Conservation (phyloP, 2,797 vertebrate genomes). For the Cyclopterus lumpus region DNA sequence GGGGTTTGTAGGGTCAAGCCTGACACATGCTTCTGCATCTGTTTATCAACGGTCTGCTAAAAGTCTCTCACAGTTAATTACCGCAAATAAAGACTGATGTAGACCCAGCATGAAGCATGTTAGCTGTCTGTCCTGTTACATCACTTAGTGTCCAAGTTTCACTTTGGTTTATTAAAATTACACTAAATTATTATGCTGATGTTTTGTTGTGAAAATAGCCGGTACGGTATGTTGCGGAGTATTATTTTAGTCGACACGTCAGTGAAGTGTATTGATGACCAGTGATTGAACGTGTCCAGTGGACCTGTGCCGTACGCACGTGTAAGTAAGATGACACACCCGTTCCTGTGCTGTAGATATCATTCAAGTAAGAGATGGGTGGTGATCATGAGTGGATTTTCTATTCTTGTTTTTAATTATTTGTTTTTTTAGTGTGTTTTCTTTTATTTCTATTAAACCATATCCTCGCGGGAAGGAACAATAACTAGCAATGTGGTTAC, state of each 20-base stretch:
- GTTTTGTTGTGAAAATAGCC: background rate
- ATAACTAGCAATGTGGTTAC: background rate
- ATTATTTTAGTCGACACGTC: background rate
- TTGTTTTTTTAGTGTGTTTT: background rate
- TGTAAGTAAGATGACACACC: too few relatives aligned
- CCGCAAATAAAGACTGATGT: background rate
- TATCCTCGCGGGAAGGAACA: too few relatives aligned
- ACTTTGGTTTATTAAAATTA: background rate
- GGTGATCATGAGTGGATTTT: background rate
- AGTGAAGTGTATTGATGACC: background rate
- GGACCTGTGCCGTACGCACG: background rate
- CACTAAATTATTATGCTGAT: background rate
- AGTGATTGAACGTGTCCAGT: background rate
- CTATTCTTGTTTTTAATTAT: background rate
- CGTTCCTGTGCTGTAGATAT: background rate
- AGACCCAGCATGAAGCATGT: background rate
- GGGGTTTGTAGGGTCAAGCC: slow-evolving; percentile 42
- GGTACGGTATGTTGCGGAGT: too few relatives aligned
- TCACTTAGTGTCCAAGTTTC: background rate
- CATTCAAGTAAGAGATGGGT: background rate
- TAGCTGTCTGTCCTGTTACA: background rate
- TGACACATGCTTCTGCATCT: slow-evolving; percentile 53
- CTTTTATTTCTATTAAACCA: background rate
- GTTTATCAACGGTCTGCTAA: slow-evolving; percentile 8
- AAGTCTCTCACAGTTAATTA: background rate